These are phyloP conservation scores for Xerus inauris DNA, from an alignment of 2,113 vertebrate species.

Conservation along the genomic window DNA sequence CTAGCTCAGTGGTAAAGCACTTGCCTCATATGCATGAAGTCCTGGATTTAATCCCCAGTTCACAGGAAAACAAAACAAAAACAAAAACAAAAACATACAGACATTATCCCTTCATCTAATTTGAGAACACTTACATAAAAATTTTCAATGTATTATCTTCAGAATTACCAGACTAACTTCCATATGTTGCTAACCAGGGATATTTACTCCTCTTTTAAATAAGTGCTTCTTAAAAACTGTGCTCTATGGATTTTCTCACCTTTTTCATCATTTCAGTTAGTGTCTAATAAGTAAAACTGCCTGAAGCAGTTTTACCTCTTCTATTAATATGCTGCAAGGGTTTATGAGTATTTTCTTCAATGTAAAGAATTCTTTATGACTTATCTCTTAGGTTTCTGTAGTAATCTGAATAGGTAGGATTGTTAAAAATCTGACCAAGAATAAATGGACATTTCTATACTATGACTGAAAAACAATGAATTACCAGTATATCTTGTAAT, in stretches of 20 bases:
- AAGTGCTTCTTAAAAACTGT: background rate
- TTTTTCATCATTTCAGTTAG: conserved; percentile 20
- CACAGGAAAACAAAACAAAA: too few species aligned
- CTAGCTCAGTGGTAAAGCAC: too few species aligned
- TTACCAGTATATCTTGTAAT: background rate
- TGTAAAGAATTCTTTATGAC: background rate
- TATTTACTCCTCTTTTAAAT: background rate
- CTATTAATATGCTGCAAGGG: background rate
- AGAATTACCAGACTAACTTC: background rate
- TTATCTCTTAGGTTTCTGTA: background rate
- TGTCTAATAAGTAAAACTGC: background rate
- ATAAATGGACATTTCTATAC: background rate
- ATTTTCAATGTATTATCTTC: background rate
- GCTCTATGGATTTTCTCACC: background rate
- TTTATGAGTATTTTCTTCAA: conserved; percentile 47
- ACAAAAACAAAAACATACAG: too few species aligned
- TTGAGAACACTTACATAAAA: conserved; percentile 37
- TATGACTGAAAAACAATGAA: background rate
- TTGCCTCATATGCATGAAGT: too few species aligned
- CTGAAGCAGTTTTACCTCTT: conserved; percentile 14
- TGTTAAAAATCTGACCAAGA: conserved; percentile 17
- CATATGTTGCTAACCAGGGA: background rate
- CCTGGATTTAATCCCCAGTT: too few species aligned
- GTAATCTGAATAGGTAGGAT: background rate
- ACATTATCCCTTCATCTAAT: background rate